Evolutionary conservation across 1,140 invertebrate species (phyloP), one percentile per base, ranked within the genome.

Genomic region (Pseudoatta argentina): DNA sequence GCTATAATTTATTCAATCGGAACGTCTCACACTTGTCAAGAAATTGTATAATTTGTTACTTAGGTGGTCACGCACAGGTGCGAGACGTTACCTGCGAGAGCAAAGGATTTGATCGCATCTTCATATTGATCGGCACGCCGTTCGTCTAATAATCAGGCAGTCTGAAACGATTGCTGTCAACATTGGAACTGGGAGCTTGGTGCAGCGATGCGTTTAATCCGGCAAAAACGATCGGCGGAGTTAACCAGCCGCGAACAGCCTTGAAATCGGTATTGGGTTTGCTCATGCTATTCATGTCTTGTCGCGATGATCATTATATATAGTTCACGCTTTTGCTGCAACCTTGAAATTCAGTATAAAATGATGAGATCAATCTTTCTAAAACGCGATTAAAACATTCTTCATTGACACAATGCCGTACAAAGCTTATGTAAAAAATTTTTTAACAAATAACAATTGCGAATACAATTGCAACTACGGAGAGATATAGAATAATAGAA

Each of bases 201-300:
- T 24, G 75, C 91, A 91, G 86, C 88, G 90, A 91, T 92, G 90
- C 90, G 90, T 93, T 93, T 89, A 91, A 93, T 93, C 86, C 75
- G 89, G 78, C 89, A 92, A 93, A 92, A 93, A 92, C 79, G 72
- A 66, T 87, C 61, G 53, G 75, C 85, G 88, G 75, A 92, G 87
- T 88, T 92, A 92, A 92, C 90, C 87, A 92, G 89, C 92, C 92
- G 89, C 89, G 89, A 92, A 93, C 89, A 88, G 87, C 88, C 89
- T 92, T 91, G 87, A 92, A 92, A 91, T 92, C 89, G 86, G 88
- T 83, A 92, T 91, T 90, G 88, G 88, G 79, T 85, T 30, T 64
- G 61, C 88, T 90, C 82, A 79, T 48, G 39, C 21, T 78, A 78
- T 64, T 39, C 27, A 30, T 39, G 34, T 51, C 48, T 51, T 51